A percentile compares a stretch with the other conserved stretches of the same genome.
Evolutionary conservation across 2,797 vertebrate species (phyloP).

Genomic region (Hafferia zeledoni): DNA sequence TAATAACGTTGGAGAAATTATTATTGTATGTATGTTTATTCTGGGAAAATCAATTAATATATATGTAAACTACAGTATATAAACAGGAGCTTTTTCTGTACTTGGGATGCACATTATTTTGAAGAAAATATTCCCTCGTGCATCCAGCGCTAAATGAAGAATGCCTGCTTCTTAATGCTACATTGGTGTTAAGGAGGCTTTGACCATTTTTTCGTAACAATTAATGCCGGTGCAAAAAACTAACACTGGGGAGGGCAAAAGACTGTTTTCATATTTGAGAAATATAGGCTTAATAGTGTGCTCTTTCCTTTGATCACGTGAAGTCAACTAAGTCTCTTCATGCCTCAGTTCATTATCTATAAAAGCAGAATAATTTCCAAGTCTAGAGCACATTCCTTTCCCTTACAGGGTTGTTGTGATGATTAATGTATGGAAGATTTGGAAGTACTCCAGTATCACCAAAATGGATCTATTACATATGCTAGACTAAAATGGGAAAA

Average conservation of each 20-base stretch:
- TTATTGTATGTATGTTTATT: neutral
- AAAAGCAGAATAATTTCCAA: neutral
- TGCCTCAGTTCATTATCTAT: neutral
- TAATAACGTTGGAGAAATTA: neutral
- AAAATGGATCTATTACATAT: neutral
- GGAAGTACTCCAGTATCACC: neutral
- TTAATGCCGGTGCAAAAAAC: neutral
- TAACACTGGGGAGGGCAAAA: neutral
- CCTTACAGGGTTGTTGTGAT: neutral
- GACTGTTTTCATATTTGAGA: neutral
- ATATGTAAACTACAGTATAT: neutral
- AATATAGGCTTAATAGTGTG: neutral
- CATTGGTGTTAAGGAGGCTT: neutral
- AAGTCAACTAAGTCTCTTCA: constrained; percentile 23
- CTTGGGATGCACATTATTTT: neutral
- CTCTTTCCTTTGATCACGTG: neutral
- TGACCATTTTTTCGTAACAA: neutral
- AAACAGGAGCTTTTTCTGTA: neutral
- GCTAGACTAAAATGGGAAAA: neutral
- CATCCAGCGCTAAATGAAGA: neutral
- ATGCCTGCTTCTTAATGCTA: neutral
- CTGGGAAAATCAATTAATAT: neutral
- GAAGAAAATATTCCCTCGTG: neutral
- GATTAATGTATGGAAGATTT: neutral
- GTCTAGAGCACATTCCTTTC: neutral